Percentiles rank a stretch among this genome's conserved stretches.
Evolutionary conservation across 2,888 invertebrate genomes (phyloP).

Genomic region (Kuschelorhynchus macadamiae): DNA sequence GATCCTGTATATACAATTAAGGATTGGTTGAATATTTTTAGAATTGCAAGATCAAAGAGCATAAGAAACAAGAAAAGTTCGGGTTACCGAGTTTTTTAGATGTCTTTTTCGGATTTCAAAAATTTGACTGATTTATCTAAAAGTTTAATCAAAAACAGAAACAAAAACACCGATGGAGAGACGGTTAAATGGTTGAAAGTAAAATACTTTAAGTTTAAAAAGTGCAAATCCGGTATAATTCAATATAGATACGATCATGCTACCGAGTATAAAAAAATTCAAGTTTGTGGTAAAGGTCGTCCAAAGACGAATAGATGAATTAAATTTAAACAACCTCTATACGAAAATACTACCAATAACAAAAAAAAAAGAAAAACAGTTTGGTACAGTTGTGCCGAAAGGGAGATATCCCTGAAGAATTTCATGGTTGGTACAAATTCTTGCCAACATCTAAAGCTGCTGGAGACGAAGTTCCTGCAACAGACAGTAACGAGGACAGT

Average conservation of each 20-base stretch:
- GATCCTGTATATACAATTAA: no score
- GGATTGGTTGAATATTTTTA: neutral
- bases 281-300: constrained; percentile 26
- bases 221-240: constrained; percentile 41
- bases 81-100: neutral
- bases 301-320: no score
- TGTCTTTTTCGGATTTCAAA: neutral
- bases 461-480: no score
- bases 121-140: neutral
- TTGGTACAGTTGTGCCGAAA: no score
- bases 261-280: constrained; percentile 31
- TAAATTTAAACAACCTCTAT: no score
- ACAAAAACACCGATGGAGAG: neutral
- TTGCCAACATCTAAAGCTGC: no score
- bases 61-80: neutral
- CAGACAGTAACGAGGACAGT: no score
- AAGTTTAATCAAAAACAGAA: constrained; percentile 1
- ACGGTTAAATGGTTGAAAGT: constrained; percentile 1
- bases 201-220: constrained; percentile 14
- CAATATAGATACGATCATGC: constrained; percentile 43
- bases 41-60: neutral
- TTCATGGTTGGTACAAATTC: no score
- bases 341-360: no score
- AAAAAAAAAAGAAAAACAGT: no score
- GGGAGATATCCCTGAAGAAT: no score